Evolutionary conservation across 35 echinoderm and acorn worm species (phyloP), one percentile per base, ranked within the genome.

Genomic region (Heliocidaris erythrogramma): DNA sequence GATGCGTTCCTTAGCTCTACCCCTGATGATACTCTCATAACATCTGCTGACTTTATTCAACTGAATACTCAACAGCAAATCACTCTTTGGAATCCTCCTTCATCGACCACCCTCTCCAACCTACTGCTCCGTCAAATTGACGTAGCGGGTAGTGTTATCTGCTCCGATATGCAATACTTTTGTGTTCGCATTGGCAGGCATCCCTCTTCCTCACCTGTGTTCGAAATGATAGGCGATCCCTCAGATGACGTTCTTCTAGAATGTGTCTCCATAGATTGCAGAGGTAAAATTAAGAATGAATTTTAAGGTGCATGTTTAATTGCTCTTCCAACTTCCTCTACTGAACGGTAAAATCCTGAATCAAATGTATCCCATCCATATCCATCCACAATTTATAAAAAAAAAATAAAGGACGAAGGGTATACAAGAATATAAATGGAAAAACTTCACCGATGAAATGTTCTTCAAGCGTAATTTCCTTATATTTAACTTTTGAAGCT

Each of bases 151-250:
- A 12, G 30, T 30, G 27, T 59, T 5, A 7, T 59, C 10, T 92
- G 91, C 27, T 92, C 91, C 21, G 48, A 92, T 32, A 30, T 92
- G 47, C 48, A 92, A n/a, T 92, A 53, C 30, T 92, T 92, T n/a
- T 92, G 91, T n/a, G 91, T 48, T 48, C 3, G 13, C 5, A 49
- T 92, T 30, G 50, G 30, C 1, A 92, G 50, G 30, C 13, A n/a
- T n/a, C 9, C 18, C 2, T 12, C 5, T 92, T n/a, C 91, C 6
- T 52, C 91, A 27, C 91, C 91, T 32, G 48, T n/a, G 0, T 92
- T 50, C 24, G 17, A 59, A 30, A 14, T 92, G 24, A 92, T 2
- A 30, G 91, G 48, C 27, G 29, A 31, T 89, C 29, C 29, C 10
- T n/a, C 17, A 1, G 2, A 12, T 7, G 24, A 2, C 2, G 13